Conservation (phyloP, 1,140 invertebrate genomes). For the Liolophura sinensis region DNA sequence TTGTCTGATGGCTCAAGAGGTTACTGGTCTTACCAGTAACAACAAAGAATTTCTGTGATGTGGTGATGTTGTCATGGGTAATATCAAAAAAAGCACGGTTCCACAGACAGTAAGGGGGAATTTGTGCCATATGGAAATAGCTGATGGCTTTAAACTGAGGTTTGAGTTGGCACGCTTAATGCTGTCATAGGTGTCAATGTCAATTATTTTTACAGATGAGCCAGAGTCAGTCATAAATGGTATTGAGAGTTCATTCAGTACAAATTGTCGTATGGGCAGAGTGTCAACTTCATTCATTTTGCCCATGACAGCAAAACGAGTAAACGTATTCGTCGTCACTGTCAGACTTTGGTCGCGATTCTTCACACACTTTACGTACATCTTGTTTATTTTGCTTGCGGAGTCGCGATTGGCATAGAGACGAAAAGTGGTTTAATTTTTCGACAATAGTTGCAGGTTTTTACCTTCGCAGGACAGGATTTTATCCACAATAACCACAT, state of each 20-base stretch:
- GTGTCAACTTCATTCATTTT: too few relatives aligned
- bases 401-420: too few relatives aligned
- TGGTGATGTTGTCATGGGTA: not conserved
- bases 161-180: not conserved
- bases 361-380: not conserved
- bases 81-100: not conserved
- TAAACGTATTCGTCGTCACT: too few relatives aligned
- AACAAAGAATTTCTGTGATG: constrained; percentile 6
- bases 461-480: constrained; percentile 1
- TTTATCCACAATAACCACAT: too few relatives aligned
- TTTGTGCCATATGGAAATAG: constrained; percentile 9
- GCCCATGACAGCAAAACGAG: too few relatives aligned
- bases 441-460: not conserved
- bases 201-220: constrained; percentile 4
- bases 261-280: too few relatives aligned
- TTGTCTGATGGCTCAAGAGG: constrained; percentile 8
- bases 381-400: not conserved
- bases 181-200: too few relatives aligned
- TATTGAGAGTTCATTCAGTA: too few relatives aligned
- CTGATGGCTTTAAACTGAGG: not conserved
- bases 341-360: too few relatives aligned
- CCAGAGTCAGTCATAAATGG: constrained; percentile 2
- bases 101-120: not conserved
- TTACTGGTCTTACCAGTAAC: constrained; percentile 4
- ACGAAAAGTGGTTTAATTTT: constrained; percentile 3